A percentile compares a stretch with the other conserved stretches of the same genome.
Conservation (phyloP, 1,140 invertebrate genomes). For the Steinernema khuongi region DNA sequence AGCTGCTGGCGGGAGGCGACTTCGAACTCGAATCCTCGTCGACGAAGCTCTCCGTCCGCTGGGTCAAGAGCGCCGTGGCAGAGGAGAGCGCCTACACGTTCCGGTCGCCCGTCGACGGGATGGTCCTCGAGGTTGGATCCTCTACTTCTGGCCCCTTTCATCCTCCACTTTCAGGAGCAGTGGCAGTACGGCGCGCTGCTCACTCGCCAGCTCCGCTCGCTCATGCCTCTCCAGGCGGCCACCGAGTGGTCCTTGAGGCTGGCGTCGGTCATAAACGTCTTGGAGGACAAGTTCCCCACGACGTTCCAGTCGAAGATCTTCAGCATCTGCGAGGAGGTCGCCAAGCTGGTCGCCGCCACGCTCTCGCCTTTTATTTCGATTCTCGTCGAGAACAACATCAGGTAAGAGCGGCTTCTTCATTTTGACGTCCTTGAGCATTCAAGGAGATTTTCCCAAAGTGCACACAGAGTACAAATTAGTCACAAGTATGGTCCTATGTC, state of each 20-base stretch:
- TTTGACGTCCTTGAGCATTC: too few relatives aligned
- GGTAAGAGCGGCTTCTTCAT: neutral
- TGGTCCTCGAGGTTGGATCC: slow-evolving; percentile 3
- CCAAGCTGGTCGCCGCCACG: neutral
- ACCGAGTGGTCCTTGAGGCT: neutral
- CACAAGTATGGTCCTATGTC: too few relatives aligned
- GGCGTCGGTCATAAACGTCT: neutral
- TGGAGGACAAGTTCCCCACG: slow-evolving; percentile 4
- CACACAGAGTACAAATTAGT: too few relatives aligned
- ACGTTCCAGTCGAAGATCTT: slow-evolving; percentile 1
- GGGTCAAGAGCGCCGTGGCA: neutral
- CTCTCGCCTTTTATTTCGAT: slow-evolving; percentile 6
- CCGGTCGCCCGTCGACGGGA: neutral
- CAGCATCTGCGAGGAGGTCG: slow-evolving; percentile 9
- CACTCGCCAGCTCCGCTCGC: neutral
- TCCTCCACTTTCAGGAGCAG: neutral
- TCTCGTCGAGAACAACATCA: neutral
- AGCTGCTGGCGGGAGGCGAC: neutral
- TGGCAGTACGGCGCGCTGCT: neutral
- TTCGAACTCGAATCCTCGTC: neutral
- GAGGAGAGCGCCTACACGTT: neutral
- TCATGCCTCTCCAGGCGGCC: neutral
- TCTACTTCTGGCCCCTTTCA: neutral
- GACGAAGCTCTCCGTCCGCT: neutral
- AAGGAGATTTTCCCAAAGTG: too few relatives aligned